Conservation (phyloP, 1,140 invertebrate species). For the Drosophila biarmipes region DNA sequence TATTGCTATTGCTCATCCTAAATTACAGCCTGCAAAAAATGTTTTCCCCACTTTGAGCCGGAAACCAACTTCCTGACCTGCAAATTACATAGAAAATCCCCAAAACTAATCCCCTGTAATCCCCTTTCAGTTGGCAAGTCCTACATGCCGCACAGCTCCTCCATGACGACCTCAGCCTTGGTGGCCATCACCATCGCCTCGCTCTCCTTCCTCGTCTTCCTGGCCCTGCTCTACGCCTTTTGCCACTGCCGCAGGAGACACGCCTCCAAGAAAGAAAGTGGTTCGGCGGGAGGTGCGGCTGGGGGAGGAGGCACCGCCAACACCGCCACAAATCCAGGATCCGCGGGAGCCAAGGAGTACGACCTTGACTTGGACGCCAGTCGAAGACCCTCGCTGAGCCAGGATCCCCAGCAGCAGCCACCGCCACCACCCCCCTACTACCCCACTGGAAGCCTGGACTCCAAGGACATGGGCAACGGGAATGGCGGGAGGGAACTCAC, state of each 20-base stretch:
- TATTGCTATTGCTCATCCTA: too few species aligned
- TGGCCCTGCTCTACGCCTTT: constrained; percentile 66
- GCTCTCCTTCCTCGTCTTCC: constrained; percentile 67
- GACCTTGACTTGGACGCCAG: constrained; percentile 61
- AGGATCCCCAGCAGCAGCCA: constrained; percentile 29
- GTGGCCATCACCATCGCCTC: constrained; percentile 75
- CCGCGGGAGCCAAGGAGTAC: constrained; percentile 62
- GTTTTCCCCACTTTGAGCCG: neutral
- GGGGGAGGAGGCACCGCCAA: constrained; percentile 4
- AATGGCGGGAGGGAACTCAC: constrained; percentile 74
- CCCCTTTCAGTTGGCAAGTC: constrained; percentile 73
- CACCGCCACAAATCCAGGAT: constrained; percentile 23
- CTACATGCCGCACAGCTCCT: constrained; percentile 69
- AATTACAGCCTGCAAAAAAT: too few species aligned
- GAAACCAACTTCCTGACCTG: neutral
- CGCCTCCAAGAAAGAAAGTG: constrained; percentile 65
- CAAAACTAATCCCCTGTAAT: neutral
- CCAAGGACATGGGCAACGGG: constrained; percentile 58
- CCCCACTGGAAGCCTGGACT: constrained; percentile 76
- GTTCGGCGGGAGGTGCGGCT: neutral
- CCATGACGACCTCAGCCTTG: constrained; percentile 72
- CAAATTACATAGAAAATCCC: neutral
- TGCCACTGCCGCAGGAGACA: constrained; percentile 73
- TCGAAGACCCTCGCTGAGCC: constrained; percentile 54
- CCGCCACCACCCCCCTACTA: constrained; percentile 77